Evolutionary conservation across 2,888 invertebrate species (phyloP).

Genomic region (Meganola albula): DNA sequence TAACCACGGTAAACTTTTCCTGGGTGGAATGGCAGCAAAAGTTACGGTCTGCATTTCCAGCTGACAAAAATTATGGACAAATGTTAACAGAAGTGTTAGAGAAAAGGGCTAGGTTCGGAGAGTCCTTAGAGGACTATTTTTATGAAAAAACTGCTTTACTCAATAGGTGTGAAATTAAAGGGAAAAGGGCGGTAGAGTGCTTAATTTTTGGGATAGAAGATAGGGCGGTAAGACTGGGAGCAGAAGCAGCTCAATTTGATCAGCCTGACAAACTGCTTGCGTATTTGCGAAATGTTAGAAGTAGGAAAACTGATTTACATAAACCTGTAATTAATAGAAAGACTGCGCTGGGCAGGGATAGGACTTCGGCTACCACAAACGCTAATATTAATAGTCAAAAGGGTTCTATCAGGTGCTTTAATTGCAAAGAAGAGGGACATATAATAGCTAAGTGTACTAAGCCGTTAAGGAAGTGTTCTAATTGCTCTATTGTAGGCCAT

Average conservation of each 20-base stretch:
- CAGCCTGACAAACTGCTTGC: slow-evolving; percentile 1
- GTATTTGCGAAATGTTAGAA: too few relatives aligned
- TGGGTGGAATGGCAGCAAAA: slow-evolving; percentile 16
- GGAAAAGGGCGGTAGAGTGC: slow-evolving; percentile 12
- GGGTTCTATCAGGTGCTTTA: too few relatives aligned
- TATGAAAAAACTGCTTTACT: slow-evolving; percentile 16
- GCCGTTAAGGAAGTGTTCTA: too few relatives aligned
- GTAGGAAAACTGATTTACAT: too few relatives aligned
- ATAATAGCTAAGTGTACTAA: too few relatives aligned
- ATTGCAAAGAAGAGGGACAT: too few relatives aligned
- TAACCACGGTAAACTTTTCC: slow-evolving; percentile 10
- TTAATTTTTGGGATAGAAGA: slow-evolving; percentile 12
- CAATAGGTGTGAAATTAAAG: slow-evolving; percentile 15
- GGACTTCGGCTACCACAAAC: too few relatives aligned
- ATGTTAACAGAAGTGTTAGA: slow-evolving; percentile 13
- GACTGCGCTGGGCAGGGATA: too few relatives aligned
- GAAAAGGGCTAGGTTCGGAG: slow-evolving; percentile 9
- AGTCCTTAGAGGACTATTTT: slow-evolving; percentile 16
- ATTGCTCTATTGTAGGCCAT: too few relatives aligned
- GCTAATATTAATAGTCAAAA: too few relatives aligned
- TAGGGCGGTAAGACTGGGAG: slow-evolving; percentile 5
- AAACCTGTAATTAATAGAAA: too few relatives aligned
- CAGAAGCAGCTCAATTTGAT: background rate
- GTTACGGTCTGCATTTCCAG: slow-evolving; percentile 1
- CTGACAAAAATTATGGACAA: slow-evolving; percentile 3